Evolutionary conservation across 2,888 invertebrate species (phyloP), one percentile per base, ranked within the genome.

Genomic region (Ommatoiulus sabulosus): DNA sequence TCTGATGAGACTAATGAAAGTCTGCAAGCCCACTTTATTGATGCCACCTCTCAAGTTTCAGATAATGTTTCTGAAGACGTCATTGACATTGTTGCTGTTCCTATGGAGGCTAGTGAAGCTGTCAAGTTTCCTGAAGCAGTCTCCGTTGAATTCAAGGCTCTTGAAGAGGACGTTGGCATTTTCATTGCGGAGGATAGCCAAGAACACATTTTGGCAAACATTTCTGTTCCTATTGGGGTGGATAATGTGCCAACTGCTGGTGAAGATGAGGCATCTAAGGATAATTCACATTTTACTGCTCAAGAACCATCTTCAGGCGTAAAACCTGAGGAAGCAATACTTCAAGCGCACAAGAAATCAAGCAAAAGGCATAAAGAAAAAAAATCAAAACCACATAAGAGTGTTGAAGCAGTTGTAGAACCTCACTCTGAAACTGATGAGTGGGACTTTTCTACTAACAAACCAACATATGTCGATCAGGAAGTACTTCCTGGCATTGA

Each of bases 111-210:
- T 57, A 15, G 12, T 57, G 17, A 63, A 63, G n/a, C 20, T n/a
- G 17, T 5, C 63, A 17, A n/a, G 52, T 87, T 86, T 17, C 86
- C 89, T 57, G 87, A 84, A 43, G 90, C 86, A 84, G 72, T 87
- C 24, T 35, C 10, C n/a, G 20, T 48, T 88, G 87, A 84, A 35
- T 17, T 72, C 35, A 43, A 52, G 12, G 24, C n/a, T 88, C 20
- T 85, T 87, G 91, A 91, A 90, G 91, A 63, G 17, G 63, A 7
- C 12, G 1, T 63, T 63, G 63, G 0, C 7, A 24, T 72, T 72
- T 72, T 3, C 72, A 72, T n/a, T 10, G 24, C 24, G 0, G 63
- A 63, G 6, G 63, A 63, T 12, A 17, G 12, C 4, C 17, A 57
- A 57, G 57, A n/a, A n/a, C 4, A 17, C 57, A n/a, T 17, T 15